Percentiles rank a stretch among this genome's conserved stretches.
These are phyloP conservation scores for Liodrosophila aerea DNA, from an alignment of 2,888 invertebrate genomes.

Conservation along the genomic window DNA sequence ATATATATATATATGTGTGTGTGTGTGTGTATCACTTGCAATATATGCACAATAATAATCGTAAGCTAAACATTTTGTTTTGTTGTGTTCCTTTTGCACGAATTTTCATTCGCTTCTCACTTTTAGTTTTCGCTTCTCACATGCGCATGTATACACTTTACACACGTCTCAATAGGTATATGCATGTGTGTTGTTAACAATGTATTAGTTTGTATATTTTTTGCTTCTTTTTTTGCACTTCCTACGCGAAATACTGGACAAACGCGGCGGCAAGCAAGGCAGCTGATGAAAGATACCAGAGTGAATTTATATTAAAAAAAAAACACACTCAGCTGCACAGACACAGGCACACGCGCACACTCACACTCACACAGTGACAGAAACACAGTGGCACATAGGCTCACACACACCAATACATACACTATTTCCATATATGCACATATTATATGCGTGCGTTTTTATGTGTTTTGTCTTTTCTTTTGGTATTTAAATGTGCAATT, in stretches of 20 bases:
- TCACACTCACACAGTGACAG: not conserved
- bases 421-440: constrained; percentile 45
- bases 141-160: constrained; percentile 45
- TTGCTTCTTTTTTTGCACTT: constrained; percentile 43
- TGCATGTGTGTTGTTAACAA: not conserved
- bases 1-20: not conserved
- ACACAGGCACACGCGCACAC: constrained; percentile 10
- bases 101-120: constrained; percentile 15
- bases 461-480: constrained; percentile 24
- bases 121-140: constrained; percentile 24
- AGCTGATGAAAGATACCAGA: constrained; percentile 49
- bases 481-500: constrained; percentile 10
- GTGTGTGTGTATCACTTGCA: constrained; percentile 13
- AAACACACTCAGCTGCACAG: constrained; percentile 45
- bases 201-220: constrained; percentile 18
- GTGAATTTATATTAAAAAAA: constrained; percentile 36
- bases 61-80: constrained; percentile 32
- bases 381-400: constrained; percentile 1
- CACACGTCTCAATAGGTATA: not conserved
- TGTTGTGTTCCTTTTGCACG: constrained; percentile 7
- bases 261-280: constrained; percentile 23
- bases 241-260: constrained; percentile 43
- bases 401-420: constrained; percentile 28
- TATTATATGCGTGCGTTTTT: constrained; percentile 22
- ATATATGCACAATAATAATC: constrained; percentile 16